Evolutionary conservation across 2,113 vertebrate species (phyloP), one percentile per base, ranked within the genome.

Genomic region (Apodemus speciosus): DNA sequence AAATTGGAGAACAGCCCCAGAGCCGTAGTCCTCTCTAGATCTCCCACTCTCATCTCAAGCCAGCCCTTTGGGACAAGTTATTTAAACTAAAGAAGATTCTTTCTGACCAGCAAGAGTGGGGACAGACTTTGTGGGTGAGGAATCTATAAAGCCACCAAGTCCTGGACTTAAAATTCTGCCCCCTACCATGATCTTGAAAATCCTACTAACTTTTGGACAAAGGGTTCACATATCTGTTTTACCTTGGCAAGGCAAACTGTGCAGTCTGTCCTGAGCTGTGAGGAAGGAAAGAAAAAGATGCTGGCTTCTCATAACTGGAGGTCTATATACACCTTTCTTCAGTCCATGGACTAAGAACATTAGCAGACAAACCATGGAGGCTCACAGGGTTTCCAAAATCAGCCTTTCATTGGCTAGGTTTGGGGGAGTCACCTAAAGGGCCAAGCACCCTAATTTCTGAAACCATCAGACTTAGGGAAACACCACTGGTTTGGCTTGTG

Each of bases 201-300:
- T 77, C 25, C 73, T 83, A 56, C 30, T 58, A 80, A 88, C 51
- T 93, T 96, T 72, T 80, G 56, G 90, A 79, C 58, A 93, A 75
- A 40, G 27, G 15, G 1, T 30, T 21, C 83, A 87, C 64, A 58
- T 46, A 53, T 76, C 75, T 40, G 25, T 87, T 92, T 90, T 95
- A 66, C 35, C 23, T 13, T 80, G 38, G 68, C 16, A 93, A 46
- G 4, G 30, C 68, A 93, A 85, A 88, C 84, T 60, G 35, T 46
- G 30, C 69, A 89, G 38, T 64, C 73, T 76, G 58, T 69, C 27
- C 25, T 46, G n/a, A 18, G 32, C 86, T 16, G 30, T 9, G 14
- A 25, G 10, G 38, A 60, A 68, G 35, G 51, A 21, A 16, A 32
- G 68, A 69, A 43, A 23, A 90, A 91, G 32, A 83, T 18, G 1